These are phyloP conservation scores for Griposia aprilina DNA, from an alignment of 2,888 invertebrate genomes.

Conservation along the genomic window DNA sequence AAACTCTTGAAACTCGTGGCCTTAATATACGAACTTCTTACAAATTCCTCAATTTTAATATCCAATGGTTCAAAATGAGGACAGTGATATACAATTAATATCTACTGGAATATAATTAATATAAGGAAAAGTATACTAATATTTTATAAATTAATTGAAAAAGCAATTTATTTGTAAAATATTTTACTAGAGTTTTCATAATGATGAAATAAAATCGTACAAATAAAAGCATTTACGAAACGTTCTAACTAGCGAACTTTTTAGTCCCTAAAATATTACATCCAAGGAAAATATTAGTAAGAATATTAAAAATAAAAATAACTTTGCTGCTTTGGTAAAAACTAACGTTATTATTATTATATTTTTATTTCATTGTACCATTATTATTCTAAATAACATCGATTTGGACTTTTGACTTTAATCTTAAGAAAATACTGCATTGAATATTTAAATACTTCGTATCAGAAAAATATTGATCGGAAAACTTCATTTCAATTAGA, in stretches of 20 bases:
- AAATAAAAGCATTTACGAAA: background rate
- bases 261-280: too few species aligned
- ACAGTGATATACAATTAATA: background rate
- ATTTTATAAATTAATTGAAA: too few species aligned
- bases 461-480: background rate
- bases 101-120: too few species aligned
- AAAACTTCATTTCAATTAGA: background rate
- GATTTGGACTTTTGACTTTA: background rate
- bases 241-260: too few species aligned
- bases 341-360: too few species aligned
- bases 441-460: background rate
- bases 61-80: background rate
- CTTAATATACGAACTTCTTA: conserved; percentile 14
- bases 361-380: too few species aligned
- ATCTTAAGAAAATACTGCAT: background rate
- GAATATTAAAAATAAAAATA: too few species aligned
- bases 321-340: too few species aligned
- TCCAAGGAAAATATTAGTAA: too few species aligned
- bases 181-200: background rate
- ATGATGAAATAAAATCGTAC: background rate
- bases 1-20: background rate
- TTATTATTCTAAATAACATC: background rate
- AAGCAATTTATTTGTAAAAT: background rate
- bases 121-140: too few species aligned
- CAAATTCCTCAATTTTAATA: conserved; percentile 10